These are phyloP conservation scores for Sinonovacula constricta DNA, from an alignment of 1,140 invertebrate species.

Conservation along the genomic window DNA sequence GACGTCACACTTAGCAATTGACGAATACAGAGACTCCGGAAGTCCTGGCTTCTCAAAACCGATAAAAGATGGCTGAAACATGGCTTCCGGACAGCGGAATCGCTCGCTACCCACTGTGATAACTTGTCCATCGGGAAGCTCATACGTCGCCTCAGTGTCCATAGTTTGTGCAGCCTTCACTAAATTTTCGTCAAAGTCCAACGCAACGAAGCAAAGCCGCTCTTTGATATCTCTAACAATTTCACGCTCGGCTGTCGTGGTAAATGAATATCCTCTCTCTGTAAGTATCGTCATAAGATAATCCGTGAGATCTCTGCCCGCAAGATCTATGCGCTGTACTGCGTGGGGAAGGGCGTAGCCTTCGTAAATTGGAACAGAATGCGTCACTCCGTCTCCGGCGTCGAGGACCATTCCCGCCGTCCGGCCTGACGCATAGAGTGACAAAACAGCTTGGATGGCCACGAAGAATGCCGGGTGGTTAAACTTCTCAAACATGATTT, in stretches of 20 bases:
- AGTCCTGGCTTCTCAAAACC: conserved; percentile 45
- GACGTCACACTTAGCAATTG: conserved; percentile 28
- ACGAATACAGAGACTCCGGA: neutral
- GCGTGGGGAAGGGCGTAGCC: conserved; percentile 86
- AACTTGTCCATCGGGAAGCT: conserved; percentile 58
- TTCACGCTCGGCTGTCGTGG: conserved; percentile 83
- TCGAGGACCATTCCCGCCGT: conserved; percentile 94
- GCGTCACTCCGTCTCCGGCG: conserved; percentile 92
- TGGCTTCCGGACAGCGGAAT: conserved; percentile 75
- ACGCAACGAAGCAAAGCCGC: conserved; percentile 78
- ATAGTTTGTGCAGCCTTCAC: conserved; percentile 85
- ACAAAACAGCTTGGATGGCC: conserved; percentile 86
- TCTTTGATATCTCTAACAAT: too few species aligned
- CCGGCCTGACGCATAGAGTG: conserved; percentile 92
- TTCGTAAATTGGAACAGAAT: conserved; percentile 91
- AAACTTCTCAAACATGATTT: conserved; percentile 80
- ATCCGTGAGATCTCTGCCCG: conserved; percentile 96
- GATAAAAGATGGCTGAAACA: conserved; percentile 84
- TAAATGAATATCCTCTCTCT: conserved; percentile 97
- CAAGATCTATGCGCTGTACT: conserved; percentile 93
- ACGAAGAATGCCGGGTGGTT: conserved; percentile 96
- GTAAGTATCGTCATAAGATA: conserved; percentile 97
- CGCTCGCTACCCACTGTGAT: conserved; percentile 89
- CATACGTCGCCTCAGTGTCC: conserved; percentile 45
- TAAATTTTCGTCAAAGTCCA: conserved; percentile 90